phyloP scores from a whole-genome alignment of 2,797 vertebrate genomes.

The Psittacula echo region DNA sequence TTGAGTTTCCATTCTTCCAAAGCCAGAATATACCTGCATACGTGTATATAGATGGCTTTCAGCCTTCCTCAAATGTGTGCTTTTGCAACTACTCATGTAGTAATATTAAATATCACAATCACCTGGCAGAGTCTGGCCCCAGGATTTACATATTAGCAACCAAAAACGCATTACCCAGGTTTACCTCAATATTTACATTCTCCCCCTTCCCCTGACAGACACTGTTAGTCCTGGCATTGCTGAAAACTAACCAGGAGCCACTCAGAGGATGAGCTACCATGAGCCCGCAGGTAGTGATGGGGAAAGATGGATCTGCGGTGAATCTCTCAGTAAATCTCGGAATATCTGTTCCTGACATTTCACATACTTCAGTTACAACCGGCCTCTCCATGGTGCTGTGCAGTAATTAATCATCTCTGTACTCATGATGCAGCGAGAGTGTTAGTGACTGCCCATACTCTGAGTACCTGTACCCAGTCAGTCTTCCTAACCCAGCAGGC shows the following conservation, averaged over 20 bases:
- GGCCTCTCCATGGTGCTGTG: background rate
- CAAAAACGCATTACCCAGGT: background rate
- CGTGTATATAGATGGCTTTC: background rate
- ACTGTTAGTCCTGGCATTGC: background rate
- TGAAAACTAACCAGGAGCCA: background rate
- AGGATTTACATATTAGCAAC: background rate
- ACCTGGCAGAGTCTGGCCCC: background rate
- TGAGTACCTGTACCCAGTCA: background rate
- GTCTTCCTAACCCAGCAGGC: background rate
- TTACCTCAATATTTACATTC: background rate
- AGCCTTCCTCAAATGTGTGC: background rate
- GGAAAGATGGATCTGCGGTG: background rate
- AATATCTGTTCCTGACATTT: background rate
- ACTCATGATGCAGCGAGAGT: accelerated
- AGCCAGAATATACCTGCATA: background rate
- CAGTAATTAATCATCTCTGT: background rate
- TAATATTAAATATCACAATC: background rate
- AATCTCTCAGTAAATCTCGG: background rate
- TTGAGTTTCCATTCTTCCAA: background rate
- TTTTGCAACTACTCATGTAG: background rate
- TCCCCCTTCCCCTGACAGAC: background rate
- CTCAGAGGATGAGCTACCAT: accelerated
- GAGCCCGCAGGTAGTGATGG: background rate
- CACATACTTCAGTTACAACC: background rate
- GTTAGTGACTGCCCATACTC: background rate